Evolutionary conservation across 2,888 invertebrate genomes (phyloP), one percentile per base, ranked within the genome.

Genomic region (Congeria kusceri): DNA sequence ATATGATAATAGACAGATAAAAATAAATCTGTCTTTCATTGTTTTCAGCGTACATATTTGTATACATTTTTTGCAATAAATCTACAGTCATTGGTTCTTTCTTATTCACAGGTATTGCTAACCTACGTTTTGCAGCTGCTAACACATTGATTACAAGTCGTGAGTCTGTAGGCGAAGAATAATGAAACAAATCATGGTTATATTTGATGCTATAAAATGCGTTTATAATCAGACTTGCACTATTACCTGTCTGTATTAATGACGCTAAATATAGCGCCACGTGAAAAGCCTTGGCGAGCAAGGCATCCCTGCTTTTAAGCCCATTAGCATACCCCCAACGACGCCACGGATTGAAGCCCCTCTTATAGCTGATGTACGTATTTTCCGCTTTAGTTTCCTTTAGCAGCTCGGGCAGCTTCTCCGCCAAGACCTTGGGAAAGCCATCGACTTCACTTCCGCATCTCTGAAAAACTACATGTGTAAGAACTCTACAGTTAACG

Each of bases 151-250:
- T 53, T n/a, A 72, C 70, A 47, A 75, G 66, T 39, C 61, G 63
- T 27, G 64, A 69, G 39, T 80, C 66, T 15, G 77, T 76, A 18
- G 70, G 72, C 58, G 75, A 78, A 4, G 49, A 46, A 27, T 63
- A 65, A 66, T 68, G 68, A 44, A 65, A 61, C 4, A 75, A n/a
- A 57, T 77, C 69, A 76, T 80, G 78, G 28, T 66, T 58, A 75
- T 75, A 84, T 65, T 84, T 76, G 46, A 80, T 44, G 25, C 70
- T 72, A 68, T 84, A 84, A 78, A 80, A 84, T 4, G 80, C 80
- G 53, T 66, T 64, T n/a, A 73, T 72, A n/a, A 80, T 32, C 46
- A 78, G 77, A 82, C 74, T 66, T 7, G 72, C 59, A 46, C 77
- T 75, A 64, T 59, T 80, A 20, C 70, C 23, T 1, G 53, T 32